Base-by-base conservation (phyloP, 2,113 vertebrate genomes). In the Cygnus buccinator region DNA sequence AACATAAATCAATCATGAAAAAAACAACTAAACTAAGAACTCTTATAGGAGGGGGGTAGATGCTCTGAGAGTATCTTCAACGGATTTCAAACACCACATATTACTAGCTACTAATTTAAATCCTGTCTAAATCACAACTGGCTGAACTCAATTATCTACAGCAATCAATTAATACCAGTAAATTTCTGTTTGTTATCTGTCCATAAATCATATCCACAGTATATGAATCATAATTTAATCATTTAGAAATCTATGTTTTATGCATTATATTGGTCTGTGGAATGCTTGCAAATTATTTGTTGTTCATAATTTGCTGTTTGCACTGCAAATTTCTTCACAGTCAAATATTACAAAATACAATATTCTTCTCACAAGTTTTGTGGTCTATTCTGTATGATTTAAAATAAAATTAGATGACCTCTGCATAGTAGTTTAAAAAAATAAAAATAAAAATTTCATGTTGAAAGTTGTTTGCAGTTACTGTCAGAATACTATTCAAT, bases 21-120 rank as follows among this genome's bases (percentile, higher is more conserved):
- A 68, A 82, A 29, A 1, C 48, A 75, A n/a, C 48, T 87, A 44
- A 88, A 43, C 9, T 78, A 71, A 80, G 26, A 84, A 77, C 33
- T 58, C 15, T 68, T n/a, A 77, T 6, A 66, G 66, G 22, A 91
- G 18, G 33, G 18, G 5, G 29, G 7, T 80, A 50, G 23, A 65
- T 76, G 43, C 39, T 81, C 70, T 58, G 20, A 89, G 70, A 52
- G 46, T 28, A 91, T 91, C 78, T 84, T 90, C 62, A 76, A 22
- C 10, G 43, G 21, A 81, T 93, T 92, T 70, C n/a, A 84, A 44
- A 90, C 52, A 67, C 26, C 84, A 39, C 55, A 29, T 6, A 48
- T 10, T 72, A n/a, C 31, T 23, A 68, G 72, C 43, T 91, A 85
- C 50, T 89, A 87, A 81, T 89, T 95, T 78, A 92, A 92, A 92